phyloP scores from a whole-genome alignment of 23 tunicate species.

The Trididemnum miniatum region DNA sequence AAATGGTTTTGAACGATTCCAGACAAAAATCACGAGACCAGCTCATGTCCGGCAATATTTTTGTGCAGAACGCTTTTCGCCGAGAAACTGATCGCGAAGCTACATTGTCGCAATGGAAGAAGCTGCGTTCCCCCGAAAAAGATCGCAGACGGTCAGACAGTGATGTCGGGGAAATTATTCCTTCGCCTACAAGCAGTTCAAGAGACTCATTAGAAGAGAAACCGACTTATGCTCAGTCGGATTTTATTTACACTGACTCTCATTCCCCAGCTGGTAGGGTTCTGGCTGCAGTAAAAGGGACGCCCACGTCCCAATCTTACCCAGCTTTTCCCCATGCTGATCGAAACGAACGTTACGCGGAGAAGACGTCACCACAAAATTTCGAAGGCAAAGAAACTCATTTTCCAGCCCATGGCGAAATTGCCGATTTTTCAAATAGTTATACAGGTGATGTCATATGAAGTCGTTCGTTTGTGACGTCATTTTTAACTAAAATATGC shows the following conservation, averaged over 20 bases:
- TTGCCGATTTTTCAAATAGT: background rate
- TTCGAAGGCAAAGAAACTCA: background rate
- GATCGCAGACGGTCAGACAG: slow-evolving; percentile 4
- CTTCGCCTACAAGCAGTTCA: slow-evolving; percentile 8
- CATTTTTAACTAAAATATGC: background rate
- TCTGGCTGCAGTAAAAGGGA: background rate
- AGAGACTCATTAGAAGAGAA: background rate
- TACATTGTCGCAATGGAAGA: background rate
- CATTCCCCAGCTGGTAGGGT: background rate
- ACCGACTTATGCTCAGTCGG: background rate
- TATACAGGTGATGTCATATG: slow-evolving; percentile 20
- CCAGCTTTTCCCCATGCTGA: background rate
- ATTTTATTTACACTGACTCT: slow-evolving; percentile 1
- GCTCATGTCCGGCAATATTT: background rate
- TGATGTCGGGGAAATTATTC: slow-evolving; percentile 1
- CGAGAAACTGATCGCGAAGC: background rate
- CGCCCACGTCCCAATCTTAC: background rate
- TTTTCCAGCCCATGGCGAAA: background rate
- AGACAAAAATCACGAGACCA: slow-evolving; percentile 4
- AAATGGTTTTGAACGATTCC: background rate
- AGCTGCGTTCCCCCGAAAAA: background rate
- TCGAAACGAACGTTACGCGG: background rate
- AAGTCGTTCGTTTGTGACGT: background rate
- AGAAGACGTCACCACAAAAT: too few species aligned
- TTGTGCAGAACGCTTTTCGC: background rate